These are phyloP conservation scores for Archips xylosteana DNA, from an alignment of 2,888 invertebrate species.

Conservation along the genomic window DNA sequence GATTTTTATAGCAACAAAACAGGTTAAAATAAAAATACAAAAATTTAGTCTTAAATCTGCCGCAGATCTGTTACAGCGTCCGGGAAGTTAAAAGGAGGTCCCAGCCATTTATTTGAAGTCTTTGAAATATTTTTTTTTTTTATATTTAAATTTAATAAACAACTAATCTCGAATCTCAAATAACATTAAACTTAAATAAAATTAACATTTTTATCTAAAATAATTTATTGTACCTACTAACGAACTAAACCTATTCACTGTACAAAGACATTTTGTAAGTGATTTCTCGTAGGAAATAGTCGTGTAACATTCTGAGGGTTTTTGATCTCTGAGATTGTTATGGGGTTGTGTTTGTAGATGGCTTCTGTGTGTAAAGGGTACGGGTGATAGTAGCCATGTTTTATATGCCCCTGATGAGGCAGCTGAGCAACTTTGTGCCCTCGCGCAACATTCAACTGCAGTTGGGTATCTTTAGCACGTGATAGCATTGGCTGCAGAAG, in stretches of 20 bases:
- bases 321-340: neutral
- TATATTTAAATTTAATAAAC: neutral
- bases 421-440: constrained; percentile 48
- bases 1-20: too few relatives aligned
- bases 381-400: constrained; percentile 7
- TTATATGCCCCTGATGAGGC: constrained; percentile 43
- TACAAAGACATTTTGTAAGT: constrained; percentile 3
- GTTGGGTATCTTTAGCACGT: constrained; percentile 21
- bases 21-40: too few relatives aligned
- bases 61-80: too few relatives aligned
- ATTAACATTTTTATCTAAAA: constrained; percentile 2
- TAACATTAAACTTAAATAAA: constrained; percentile 12
- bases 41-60: too few relatives aligned
- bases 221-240: constrained; percentile 3
- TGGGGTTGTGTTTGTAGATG: neutral
- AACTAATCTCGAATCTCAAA: neutral
- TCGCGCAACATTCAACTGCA: constrained; percentile 49
- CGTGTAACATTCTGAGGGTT: neutral
- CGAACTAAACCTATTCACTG: constrained; percentile 1
- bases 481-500: neutral
- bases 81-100: too few relatives aligned
- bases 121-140: too few relatives aligned
- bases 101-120: too few relatives aligned
- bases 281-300: neutral
- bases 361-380: neutral